phyloP scores from a whole-genome alignment of 2,113 vertebrate genomes.

The Anhinga anhinga region DNA sequence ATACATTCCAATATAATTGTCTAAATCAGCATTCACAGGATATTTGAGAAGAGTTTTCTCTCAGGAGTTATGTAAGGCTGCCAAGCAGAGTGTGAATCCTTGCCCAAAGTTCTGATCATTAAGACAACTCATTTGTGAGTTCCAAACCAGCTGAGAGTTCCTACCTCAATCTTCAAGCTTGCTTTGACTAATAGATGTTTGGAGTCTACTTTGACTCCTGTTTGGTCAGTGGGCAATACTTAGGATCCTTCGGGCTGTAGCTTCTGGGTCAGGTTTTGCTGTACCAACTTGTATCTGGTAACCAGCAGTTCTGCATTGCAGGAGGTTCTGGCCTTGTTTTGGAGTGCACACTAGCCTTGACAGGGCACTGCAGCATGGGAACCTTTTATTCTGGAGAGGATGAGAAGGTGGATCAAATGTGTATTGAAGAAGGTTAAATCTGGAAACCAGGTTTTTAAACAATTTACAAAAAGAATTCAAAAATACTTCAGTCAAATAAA shows the following conservation, averaged over 20 bases:
- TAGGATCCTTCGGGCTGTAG: not conserved
- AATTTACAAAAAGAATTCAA: not conserved
- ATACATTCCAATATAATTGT: no score
- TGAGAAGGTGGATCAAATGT: not conserved
- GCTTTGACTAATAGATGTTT: not conserved
- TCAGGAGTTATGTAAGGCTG: not conserved
- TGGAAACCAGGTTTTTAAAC: not conserved
- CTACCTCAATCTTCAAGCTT: not conserved
- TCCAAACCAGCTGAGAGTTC: not conserved
- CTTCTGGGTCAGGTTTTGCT: not conserved
- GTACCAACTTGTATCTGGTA: not conserved
- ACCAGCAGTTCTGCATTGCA: not conserved
- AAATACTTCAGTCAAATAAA: not conserved
- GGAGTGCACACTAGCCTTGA: no score
- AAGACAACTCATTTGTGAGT: not conserved
- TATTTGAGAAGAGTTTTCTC: not conserved
- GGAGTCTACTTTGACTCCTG: not conserved
- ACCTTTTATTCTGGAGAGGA: not conserved
- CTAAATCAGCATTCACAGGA: not conserved
- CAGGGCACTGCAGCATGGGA: not conserved
- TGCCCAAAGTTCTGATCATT: not conserved
- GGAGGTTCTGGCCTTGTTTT: not conserved
- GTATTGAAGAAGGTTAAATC: not conserved
- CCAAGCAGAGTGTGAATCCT: not conserved
- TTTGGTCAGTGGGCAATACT: not conserved